phyloP scores from a whole-genome alignment of 2,888 invertebrate genomes.

The Acleris laterana region DNA sequence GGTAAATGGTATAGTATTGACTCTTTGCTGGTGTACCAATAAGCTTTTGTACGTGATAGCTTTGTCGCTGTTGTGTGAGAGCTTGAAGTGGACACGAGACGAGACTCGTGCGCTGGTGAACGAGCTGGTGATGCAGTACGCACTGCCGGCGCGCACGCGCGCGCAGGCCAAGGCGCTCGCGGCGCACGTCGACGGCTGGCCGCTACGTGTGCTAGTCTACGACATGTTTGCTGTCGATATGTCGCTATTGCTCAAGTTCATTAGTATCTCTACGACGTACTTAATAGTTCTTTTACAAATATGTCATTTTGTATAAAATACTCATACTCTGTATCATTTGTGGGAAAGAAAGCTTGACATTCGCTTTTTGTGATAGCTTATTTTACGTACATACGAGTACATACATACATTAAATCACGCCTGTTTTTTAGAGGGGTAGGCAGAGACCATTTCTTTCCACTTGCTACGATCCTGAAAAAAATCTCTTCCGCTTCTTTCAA shows the following conservation, averaged over 20 bases:
- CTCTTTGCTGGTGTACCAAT: constrained; percentile 23
- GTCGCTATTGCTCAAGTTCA: constrained; percentile 66
- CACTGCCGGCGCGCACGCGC: constrained; percentile 21
- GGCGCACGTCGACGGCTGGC: constrained; percentile 36
- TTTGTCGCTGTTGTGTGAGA: constrained; percentile 30
- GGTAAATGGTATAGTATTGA: constrained; percentile 5
- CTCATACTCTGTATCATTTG: too few species aligned
- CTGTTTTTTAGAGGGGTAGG: too few species aligned
- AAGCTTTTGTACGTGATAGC: constrained; percentile 18
- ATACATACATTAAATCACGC: too few species aligned
- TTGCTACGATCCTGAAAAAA: too few species aligned
- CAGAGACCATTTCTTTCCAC: too few species aligned
- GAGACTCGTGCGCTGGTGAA: constrained; percentile 34
- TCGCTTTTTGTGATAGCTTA: too few species aligned
- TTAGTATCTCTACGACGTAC: constrained; percentile 69
- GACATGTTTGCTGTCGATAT: constrained; percentile 70
- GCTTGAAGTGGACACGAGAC: constrained; percentile 18
- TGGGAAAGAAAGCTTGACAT: too few species aligned
- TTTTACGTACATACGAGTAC: too few species aligned
- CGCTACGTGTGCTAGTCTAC: constrained; percentile 54
- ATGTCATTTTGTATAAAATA: constrained; percentile 54
- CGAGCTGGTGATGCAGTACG: constrained; percentile 38
- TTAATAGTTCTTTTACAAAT: constrained; percentile 70
- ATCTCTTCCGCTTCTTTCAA: too few species aligned
- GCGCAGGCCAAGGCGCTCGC: constrained; percentile 36